Conservation (phyloP, 2,797 vertebrate species). For the Epinephelus malabaricus region DNA sequence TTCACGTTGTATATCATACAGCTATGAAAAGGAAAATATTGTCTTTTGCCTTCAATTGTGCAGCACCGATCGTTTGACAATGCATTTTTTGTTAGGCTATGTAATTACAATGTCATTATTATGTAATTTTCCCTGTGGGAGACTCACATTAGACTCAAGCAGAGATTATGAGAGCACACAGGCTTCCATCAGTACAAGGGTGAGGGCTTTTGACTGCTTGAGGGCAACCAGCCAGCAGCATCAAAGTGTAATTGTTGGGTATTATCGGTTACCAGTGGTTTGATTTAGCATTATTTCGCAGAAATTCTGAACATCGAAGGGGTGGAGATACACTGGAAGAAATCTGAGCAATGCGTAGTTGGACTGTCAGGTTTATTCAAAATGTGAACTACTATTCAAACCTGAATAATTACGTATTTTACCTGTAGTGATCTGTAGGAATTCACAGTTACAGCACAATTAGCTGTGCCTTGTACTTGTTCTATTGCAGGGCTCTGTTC, state of each 20-base stretch:
- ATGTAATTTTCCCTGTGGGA: slow-evolving; percentile 28
- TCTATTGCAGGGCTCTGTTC: not conserved
- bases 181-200: not conserved
- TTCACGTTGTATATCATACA: not conserved
- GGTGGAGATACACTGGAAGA: not conserved
- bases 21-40: not conserved
- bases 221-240: slow-evolving; percentile 6
- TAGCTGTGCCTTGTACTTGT: not conserved
- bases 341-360: not conserved
- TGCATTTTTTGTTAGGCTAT: slow-evolving; percentile 13
- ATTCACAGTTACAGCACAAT: not conserved
- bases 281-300: not conserved
- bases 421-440: not conserved
- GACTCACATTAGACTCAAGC: slow-evolving; percentile 9
- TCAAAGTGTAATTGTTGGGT: not conserved
- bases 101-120: slow-evolving; percentile 32
- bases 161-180: slow-evolving; percentile 32
- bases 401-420: too few species aligned
- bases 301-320: not conserved
- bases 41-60: slow-evolving; percentile 11
- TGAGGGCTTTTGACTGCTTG: slow-evolving; percentile 18
- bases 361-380: not conserved
- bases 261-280: not conserved
- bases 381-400: not conserved
- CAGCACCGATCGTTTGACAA: slow-evolving; percentile 33